Base-by-base conservation (phyloP, 2,888 invertebrate genomes). In the Agonopterix arenella region DNA sequence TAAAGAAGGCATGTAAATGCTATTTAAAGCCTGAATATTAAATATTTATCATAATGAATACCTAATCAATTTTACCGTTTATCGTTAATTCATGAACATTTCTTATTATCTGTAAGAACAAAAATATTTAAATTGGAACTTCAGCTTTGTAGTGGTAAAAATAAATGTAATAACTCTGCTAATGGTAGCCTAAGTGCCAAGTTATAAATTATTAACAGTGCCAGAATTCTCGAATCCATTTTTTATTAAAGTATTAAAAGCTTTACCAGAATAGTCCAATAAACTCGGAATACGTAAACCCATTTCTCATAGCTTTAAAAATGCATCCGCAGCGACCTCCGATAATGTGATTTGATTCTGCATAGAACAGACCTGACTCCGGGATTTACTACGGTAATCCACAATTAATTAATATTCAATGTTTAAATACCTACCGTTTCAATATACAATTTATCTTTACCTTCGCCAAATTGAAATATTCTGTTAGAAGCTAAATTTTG, bases 141-240 rank as follows among this genome's bases (percentile, higher is more conserved):
- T 28, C 28, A 28, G 28, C 28, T 28, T 28, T 28, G 28, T 28
- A 28, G 28, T 28, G 28, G 28, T 28, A 28, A 28, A 28, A 28
- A 28, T 28, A 28, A 28, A 28, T 28, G 28, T 28, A 28, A 5
- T 68, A 68, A 63, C 65, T 49, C 51, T 64, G 68, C 70, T 76
- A 78, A 79, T 75, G 72, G 73, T 61, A 62, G 62, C 61, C 62
- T 65, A 71, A 70, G 66, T 66, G 60, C 64, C 58, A 62, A 67
- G 63, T 62, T 61, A 72, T 78, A 75, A 80, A 77, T 75, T 68
- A 74, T 76, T 71, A 68, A 79, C 67, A 59, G 56, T 53, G 54
- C 52, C 60, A n/a, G 40, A 40, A 69, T 69, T 73, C 60, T 60
- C 51, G 53, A 53, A 67, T 64, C 66, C 60, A 68, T 73, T 73